phyloP scores from a whole-genome alignment of 2,888 invertebrate species.

The Oxystoma pomonae region DNA sequence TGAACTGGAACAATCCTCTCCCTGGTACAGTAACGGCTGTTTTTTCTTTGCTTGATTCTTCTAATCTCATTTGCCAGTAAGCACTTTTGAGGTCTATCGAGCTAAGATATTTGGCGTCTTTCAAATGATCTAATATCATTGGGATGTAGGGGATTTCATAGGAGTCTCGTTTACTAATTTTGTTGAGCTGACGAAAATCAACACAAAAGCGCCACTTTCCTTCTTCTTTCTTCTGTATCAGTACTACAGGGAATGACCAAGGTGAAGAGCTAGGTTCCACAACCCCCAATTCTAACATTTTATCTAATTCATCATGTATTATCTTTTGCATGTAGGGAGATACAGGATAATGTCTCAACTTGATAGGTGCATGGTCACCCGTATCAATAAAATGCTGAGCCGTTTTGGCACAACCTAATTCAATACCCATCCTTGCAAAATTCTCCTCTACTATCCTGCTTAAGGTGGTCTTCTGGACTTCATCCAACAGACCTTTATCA shows the following conservation, averaged over 20 bases:
- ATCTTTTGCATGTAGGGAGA: slow-evolving; percentile 16
- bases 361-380: slow-evolving; percentile 14
- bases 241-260: background rate
- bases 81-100: no score
- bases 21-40: no score
- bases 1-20: no score
- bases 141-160: no score
- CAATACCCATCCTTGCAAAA: no score
- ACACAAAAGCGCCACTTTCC: background rate
- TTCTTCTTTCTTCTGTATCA: background rate
- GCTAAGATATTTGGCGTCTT: no score
- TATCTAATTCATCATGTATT: slow-evolving; percentile 23
- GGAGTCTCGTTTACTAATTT: slow-evolving; percentile 1
- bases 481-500: no score
- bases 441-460: no score
- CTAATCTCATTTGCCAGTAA: no score
- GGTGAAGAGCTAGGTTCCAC: slow-evolving; percentile 9
- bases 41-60: no score
- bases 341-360: slow-evolving; percentile 19
- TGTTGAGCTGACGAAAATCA: slow-evolving; percentile 3
- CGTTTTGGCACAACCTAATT: slow-evolving; percentile 15
- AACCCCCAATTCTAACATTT: slow-evolving; percentile 15
- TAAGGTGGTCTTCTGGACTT: no score
- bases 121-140: slow-evolving; percentile 5
- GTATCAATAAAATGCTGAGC: slow-evolving; percentile 17